Base-by-base conservation (phyloP, 1,140 invertebrate species). In the Phortica variegata region DNA sequence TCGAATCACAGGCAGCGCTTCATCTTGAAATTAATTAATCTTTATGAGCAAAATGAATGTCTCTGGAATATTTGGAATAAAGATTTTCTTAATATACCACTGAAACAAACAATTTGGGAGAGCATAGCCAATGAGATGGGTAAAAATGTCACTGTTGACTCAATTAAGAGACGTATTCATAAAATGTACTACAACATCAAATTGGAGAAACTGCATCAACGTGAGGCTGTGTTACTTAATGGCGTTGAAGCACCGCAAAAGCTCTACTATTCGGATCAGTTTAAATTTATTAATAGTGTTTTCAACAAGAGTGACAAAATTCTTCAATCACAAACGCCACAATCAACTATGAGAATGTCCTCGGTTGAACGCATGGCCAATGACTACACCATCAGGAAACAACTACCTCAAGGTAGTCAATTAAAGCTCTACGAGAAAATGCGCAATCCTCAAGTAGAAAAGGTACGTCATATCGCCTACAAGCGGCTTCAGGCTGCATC, bases 31-130 rank as follows among this genome's bases (percentile, higher is more conserved):
- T 15, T 66, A 7, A 60, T 66, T 10, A 47, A 54, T 21, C 38
- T 66, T 2, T 66, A 63, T 23, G 51, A 29, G 3, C 8, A 48
- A 6, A 15, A 68, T 4, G 44, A 60, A 18, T 68, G 60, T 12
- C 37, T 66, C 13, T 66, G 63, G 63, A 62, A 60, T 43, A 45
- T 68, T n/a, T 42, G 39, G 7, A 34, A 60, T 33, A 48, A 37
- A 13, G 47, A 66, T 17, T 66, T 55, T n/a, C 52, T 49, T n/a
- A 60, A 66, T 31, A 49, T 58, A 2, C 21, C 20, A 1, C 17
- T 48, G 2, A 66, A 47, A 29, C 51, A 57, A 3, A 2, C 33
- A 7, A 21, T 57, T n/a, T 66, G 63, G 63, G 7, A 51, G 8
- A n/a, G 49, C 6, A 60, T 66, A 8, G 60, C 63, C 2, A 10